Evolutionary conservation across 2,888 invertebrate genomes (phyloP), one percentile per base, ranked within the genome.

Genomic region (Neria commutata): DNA sequence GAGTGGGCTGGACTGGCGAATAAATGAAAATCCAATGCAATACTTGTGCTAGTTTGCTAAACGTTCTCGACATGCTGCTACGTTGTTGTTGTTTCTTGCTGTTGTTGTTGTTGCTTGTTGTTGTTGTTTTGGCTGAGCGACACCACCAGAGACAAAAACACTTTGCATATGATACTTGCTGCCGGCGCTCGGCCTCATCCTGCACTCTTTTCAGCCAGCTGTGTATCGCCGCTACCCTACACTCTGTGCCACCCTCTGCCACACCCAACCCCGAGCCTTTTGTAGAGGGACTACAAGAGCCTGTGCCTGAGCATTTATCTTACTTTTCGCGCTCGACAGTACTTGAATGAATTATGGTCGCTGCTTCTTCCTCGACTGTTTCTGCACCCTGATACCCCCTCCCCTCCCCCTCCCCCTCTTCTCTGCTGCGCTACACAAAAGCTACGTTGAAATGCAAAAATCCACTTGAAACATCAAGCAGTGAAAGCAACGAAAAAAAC

Each of bases 291-390:
- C n/a, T n/a, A n/a, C 37, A n/a, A 37, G 37, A 37, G 37, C 29
- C 25, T 49, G 42, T 52, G 26, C 16, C 51, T 52, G 26, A 47
- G 57, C 57, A 47, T 57, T 57, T 57, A 45, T 51, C 57, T 57
- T 53, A 37, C 42, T 37, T 48, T 53, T 52, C 40, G 37, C 47
- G 40, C 48, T 40, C 26, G 53, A 40, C 23, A 47, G 48, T 57
- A 53, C 53, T 57, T 23, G 34, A 57, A 25, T 24, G 57, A 52
- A 51, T 52, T 45, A 56, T 50, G 33, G 45, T 29, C 25, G 8
- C 37, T 33, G 45, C n/a, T n/a, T n/a, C n/a, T n/a, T n/a, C n/a
- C n/a, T n/a, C n/a, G n/a, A n/a, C n/a, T n/a, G n/a, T n/a, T n/a
- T n/a, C n/a, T n/a, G n/a, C n/a, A n/a, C n/a, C n/a, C n/a, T n/a